These are phyloP conservation scores for Argyra leucocephala DNA, from an alignment of 2,888 invertebrate species.

Conservation along the genomic window DNA sequence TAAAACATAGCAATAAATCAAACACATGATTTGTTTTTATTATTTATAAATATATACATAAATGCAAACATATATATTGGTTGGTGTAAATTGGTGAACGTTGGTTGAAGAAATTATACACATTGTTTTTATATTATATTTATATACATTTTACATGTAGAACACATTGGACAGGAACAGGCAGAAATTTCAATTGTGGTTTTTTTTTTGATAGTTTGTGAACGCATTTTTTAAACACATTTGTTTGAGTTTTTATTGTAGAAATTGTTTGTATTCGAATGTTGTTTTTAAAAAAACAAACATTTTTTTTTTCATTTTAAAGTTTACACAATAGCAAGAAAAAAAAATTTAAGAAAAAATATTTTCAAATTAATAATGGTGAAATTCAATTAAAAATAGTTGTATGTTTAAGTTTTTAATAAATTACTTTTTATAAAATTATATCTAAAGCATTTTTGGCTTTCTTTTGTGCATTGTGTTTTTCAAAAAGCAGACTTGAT, in stretches of 20 bases:
- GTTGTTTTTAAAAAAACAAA: background rate
- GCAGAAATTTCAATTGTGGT: background rate
- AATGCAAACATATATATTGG: background rate
- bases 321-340: constrained; percentile 7
- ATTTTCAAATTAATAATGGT: constrained; percentile 8
- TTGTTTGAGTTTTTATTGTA: background rate
- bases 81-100: background rate
- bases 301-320: background rate
- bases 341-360: constrained; percentile 9
- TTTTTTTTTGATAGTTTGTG: background rate
- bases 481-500: constrained; percentile 12
- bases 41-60: background rate
- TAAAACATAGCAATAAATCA: background rate
- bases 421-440: constrained; percentile 9
- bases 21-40: background rate
- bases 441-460: constrained; percentile 17
- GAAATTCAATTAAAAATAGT: background rate
- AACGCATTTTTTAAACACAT: background rate
- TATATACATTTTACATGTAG: background rate
- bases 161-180: background rate
- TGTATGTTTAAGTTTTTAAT: background rate
- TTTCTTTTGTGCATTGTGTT: constrained; percentile 19
- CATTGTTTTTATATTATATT: background rate
- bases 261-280: background rate
- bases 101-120: background rate